Percentiles rank a stretch among this genome's conserved stretches.
Conservation (phyloP, 2,113 vertebrate genomes). For the Lampris megalopsis region DNA sequence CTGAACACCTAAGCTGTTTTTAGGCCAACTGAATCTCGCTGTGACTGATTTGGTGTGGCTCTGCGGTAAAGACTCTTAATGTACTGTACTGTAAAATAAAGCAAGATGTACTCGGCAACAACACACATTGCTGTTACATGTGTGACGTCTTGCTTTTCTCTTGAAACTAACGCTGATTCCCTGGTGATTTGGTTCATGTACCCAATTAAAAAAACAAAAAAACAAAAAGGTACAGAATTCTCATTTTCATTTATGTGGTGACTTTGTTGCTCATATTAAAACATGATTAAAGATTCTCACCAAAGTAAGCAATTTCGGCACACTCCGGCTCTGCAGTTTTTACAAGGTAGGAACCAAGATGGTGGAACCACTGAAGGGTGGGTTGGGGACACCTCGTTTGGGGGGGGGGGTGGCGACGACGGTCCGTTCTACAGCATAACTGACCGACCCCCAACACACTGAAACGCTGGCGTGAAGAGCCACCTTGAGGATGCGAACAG, state of each 20-base stretch:
- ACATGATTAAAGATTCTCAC: no score
- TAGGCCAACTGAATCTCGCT: constrained; percentile 5
- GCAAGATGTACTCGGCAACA: no score
- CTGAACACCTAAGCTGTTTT: neutral
- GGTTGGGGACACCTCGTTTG: neutral
- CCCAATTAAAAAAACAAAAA: neutral
- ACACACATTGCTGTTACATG: neutral
- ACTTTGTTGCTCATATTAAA: neutral
- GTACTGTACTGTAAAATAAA: neutral
- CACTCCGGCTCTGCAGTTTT: constrained; percentile 50
- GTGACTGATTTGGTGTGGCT: neutral
- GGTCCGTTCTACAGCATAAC: constrained; percentile 26
- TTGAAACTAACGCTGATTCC: neutral
- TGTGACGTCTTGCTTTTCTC: neutral
- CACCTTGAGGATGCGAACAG: constrained; percentile 70
- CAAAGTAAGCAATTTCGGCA: neutral
- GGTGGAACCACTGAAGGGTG: constrained; percentile 56
- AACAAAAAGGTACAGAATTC: neutral
- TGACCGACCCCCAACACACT: constrained; percentile 6
- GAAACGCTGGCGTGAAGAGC: constrained; percentile 69
- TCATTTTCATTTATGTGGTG: neutral
- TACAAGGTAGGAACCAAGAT: constrained; percentile 68
- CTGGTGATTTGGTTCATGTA: neutral
- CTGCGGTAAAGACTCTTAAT: neutral
- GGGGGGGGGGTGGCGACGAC: neutral